Evolutionary conservation across 2,113 vertebrate species (phyloP).

Genomic region (Empidonax alnorum): DNA sequence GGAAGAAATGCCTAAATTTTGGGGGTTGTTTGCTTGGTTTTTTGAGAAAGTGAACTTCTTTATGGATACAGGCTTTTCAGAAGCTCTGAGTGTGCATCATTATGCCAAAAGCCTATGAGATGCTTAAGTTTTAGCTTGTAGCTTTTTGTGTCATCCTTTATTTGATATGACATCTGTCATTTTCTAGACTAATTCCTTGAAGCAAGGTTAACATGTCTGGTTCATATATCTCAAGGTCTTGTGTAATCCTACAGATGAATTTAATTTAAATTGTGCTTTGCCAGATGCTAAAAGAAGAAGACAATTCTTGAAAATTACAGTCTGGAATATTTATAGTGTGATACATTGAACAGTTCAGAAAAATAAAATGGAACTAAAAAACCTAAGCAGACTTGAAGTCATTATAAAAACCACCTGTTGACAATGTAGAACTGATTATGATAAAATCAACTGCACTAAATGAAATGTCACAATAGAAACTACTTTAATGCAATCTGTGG

Average conservation of each 20-base stretch:
- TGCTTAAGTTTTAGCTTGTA: not conserved
- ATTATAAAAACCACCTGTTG: not conserved
- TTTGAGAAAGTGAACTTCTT: not conserved
- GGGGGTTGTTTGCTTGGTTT: not conserved
- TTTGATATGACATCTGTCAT: not conserved
- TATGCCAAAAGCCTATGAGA: not conserved
- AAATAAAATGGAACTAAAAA: not conserved
- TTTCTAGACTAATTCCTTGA: not conserved
- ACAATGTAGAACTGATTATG: not conserved
- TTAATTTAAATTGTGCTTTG: not conserved
- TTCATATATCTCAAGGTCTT: not conserved
- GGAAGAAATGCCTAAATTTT: not conserved
- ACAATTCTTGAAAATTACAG: not conserved
- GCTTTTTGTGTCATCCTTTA: not conserved
- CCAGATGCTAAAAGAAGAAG: not conserved
- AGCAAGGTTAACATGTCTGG: not conserved
- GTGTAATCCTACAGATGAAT: not conserved
- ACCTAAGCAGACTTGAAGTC: not conserved
- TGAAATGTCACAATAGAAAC: not conserved
- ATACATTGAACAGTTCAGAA: not conserved
- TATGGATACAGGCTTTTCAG: not conserved
- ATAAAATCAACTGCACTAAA: not conserved
- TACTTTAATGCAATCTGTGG: not conserved
- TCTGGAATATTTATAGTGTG: not conserved
- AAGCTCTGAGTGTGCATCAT: not conserved